phyloP scores from a whole-genome alignment of 2,113 vertebrate species.

The Paratilapia polleni region DNA sequence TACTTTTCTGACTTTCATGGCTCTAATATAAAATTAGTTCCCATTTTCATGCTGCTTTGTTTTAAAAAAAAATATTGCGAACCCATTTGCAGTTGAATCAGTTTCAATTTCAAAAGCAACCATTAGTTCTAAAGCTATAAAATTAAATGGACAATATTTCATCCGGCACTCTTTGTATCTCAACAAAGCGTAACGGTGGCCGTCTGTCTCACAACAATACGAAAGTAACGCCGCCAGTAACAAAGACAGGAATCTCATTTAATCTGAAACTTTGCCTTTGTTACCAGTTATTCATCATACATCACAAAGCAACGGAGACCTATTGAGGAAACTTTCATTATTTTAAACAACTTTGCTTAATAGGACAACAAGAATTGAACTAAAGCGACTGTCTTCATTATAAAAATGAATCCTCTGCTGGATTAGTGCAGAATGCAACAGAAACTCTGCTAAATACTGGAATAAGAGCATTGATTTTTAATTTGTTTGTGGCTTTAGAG shows the following conservation, averaged over 20 bases:
- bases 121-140: slow-evolving; percentile 15
- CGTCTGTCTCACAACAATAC: not conserved
- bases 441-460: not conserved
- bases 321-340: slow-evolving; percentile 3
- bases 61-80: not conserved
- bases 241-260: slow-evolving; percentile 6
- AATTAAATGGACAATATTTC: slow-evolving; percentile 19
- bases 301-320: not conserved
- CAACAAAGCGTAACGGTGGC: not conserved
- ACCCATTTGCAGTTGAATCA: slow-evolving; percentile 32
- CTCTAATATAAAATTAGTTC: slow-evolving; percentile 19
- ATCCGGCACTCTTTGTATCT: not conserved
- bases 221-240: not conserved
- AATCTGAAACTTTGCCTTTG: not conserved
- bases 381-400: not conserved
- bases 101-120: slow-evolving; percentile 33
- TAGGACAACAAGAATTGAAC: not conserved
- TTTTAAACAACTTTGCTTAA: not conserved
- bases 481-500: slow-evolving; percentile 21
- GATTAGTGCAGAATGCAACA: not conserved
- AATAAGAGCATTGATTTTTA: not conserved
- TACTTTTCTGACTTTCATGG: not conserved
- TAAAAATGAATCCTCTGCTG: not conserved
- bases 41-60: slow-evolving; percentile 3
- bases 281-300: not conserved